Evolutionary conservation across 2,797 vertebrate genomes (phyloP).

Genomic region (Falco concolor): DNA sequence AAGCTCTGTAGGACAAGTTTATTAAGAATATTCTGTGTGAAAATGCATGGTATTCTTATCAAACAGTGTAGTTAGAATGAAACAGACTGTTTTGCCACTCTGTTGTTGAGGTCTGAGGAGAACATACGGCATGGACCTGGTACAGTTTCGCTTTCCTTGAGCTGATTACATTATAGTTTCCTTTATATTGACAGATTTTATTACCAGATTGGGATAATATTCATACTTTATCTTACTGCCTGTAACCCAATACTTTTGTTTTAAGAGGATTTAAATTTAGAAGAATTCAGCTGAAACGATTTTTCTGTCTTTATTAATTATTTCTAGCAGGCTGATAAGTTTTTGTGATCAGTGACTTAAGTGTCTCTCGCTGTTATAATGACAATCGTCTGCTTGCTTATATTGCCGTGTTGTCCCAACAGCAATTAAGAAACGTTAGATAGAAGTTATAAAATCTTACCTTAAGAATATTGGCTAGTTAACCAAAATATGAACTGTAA

Average conservation of each 20-base stretch:
- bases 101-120: neutral
- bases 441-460: neutral
- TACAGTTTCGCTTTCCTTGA: neutral
- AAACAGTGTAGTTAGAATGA: neutral
- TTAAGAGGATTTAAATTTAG: neutral
- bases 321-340: neutral
- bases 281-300: neutral
- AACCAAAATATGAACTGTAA: neutral
- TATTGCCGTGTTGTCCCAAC: neutral
- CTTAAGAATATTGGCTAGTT: neutral
- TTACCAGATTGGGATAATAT: neutral
- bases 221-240: neutral
- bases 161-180: neutral
- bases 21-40: neutral
- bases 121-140: neutral
- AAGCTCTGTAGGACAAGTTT: neutral
- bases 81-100: neutral
- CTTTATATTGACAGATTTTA: neutral
- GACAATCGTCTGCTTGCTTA: neutral
- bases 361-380: neutral
- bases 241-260: neutral
- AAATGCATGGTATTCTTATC: neutral
- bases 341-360: neutral
- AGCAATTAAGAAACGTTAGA: neutral
- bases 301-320: neutral